Evolutionary conservation across 2,797 vertebrate genomes (phyloP), one percentile per base, ranked within the genome.

Genomic region (Lutjanus argentimaculatus): DNA sequence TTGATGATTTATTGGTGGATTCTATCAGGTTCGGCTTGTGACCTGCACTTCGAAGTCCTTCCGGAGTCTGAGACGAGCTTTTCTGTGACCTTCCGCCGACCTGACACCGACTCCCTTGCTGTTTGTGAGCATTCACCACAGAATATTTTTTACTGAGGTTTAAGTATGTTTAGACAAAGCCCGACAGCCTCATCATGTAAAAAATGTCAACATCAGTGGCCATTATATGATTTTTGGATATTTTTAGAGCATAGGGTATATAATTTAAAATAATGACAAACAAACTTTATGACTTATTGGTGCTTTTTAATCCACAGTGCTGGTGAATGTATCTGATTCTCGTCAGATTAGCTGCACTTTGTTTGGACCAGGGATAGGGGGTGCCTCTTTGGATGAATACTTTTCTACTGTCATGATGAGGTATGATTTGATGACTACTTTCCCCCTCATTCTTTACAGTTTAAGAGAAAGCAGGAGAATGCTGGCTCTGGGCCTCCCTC

Each of bases 1-100:
- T 14, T 65, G 21, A 58, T 0, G 9, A 16, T 43, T 67, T 58
- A 57, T 46, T 73, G 15, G 56, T 80, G 10, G 10, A 52, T 77
- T 66, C 10, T 70, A 0, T 8, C 45, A 96, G 96, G 85, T 84
- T 76, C 75, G 7, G 84, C 68, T n/a, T 87, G 84, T 71, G 87
- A 93, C 64, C 89, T 95, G 77, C 91, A 94, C 84, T 97, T 96
- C n/a, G 97, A 98, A 91, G 92, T 98, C 68, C 83, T 90, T n/a
- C 95, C 95, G 3, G 90, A 96, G 85, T 95, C 89, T 10, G 94
- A 91, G 51, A 94, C 82, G 79, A 96, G 96, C 86, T 94, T 98
- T 72, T 96, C 93, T 43, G 93, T 97, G 80, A 96, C 95, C 53
- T 97, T 97, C 89, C 89, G 84, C 43, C 93, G 91, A 36, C 95